These are phyloP conservation scores for Apis laboriosa DNA, from an alignment of 1,140 invertebrate species.

Conservation along the genomic window DNA sequence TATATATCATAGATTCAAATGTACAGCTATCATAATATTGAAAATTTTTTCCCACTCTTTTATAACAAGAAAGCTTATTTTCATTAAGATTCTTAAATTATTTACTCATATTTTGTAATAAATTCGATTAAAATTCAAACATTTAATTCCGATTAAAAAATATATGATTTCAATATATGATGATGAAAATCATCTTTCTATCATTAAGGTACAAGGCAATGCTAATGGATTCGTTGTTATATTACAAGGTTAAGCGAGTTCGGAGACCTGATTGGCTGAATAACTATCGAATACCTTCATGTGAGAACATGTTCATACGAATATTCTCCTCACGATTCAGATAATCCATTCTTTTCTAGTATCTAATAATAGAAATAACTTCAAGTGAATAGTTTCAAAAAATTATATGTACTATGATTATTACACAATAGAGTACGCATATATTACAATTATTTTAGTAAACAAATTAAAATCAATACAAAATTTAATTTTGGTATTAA, in stretches of 20 bases:
- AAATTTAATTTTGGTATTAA: background rate
- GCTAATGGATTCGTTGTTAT: constrained; percentile 21
- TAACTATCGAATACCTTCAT: constrained; percentile 32
- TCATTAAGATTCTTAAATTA: background rate
- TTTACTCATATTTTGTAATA: constrained; percentile 10
- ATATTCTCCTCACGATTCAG: constrained; percentile 12
- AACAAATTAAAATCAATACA: background rate
- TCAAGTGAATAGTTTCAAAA: background rate
- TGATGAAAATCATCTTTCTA: constrained; percentile 13
- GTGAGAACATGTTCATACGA: constrained; percentile 1
- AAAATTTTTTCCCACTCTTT: background rate
- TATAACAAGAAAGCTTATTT: background rate
- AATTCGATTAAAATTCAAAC: background rate
- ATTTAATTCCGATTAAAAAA: background rate
- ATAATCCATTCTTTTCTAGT: background rate
- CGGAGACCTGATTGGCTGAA: constrained; percentile 30
- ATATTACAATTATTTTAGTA: background rate
- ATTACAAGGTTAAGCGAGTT: constrained; percentile 59
- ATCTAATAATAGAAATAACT: background rate
- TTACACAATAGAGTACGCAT: background rate
- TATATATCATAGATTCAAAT: constrained; percentile 1
- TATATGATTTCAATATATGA: too few species aligned
- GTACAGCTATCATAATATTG: background rate
- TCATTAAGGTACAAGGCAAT: constrained; percentile 27
- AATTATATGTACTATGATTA: background rate